Evolutionary conservation across 2,888 invertebrate genomes (phyloP).

Genomic region (Mermis nigrescens): DNA sequence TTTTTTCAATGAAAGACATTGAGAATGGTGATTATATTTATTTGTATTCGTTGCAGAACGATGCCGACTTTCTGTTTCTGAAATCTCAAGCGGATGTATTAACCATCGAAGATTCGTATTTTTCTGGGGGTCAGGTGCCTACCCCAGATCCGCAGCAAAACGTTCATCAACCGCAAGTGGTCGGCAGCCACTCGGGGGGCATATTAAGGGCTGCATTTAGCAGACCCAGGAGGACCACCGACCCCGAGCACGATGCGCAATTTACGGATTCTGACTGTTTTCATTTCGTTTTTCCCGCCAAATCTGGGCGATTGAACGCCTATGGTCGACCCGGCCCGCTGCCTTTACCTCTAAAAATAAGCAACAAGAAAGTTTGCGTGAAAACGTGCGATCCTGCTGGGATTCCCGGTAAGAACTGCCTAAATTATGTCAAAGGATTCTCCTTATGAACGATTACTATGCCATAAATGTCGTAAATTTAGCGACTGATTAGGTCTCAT

Average conservation of each 20-base stretch:
- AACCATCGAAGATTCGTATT: slow-evolving; percentile 25
- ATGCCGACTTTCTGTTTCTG: slow-evolving; percentile 28
- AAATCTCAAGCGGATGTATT: slow-evolving; percentile 20
- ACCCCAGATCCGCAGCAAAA: slow-evolving; percentile 14
- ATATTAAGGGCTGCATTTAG: slow-evolving; percentile 27
- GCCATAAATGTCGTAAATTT: too few relatives aligned
- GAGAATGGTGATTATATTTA: too few relatives aligned
- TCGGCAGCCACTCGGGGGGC: slow-evolving; percentile 25
- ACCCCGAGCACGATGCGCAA: slow-evolving; percentile 21
- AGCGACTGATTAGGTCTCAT: too few relatives aligned
- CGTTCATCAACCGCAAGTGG: slow-evolving; percentile 14
- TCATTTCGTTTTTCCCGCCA: slow-evolving; percentile 21
- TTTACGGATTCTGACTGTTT: slow-evolving; percentile 24
- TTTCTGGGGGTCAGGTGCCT: slow-evolving; percentile 10
- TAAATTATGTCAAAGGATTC: too few relatives aligned
- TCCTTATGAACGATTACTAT: too few relatives aligned
- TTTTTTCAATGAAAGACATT: too few relatives aligned
- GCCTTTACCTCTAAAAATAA: slow-evolving; percentile 4
- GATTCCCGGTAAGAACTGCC: neutral
- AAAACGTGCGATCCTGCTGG: slow-evolving; percentile 17
- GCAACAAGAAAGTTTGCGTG: slow-evolving; percentile 23
- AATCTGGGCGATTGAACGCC: slow-evolving; percentile 3
- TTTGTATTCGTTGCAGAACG: slow-evolving; percentile 14
- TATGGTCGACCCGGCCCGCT: neutral
- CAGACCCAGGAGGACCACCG: slow-evolving; percentile 23